Evolutionary conservation across 1,140 invertebrate species (phyloP).

Genomic region (Dinoponera quadriceps): DNA sequence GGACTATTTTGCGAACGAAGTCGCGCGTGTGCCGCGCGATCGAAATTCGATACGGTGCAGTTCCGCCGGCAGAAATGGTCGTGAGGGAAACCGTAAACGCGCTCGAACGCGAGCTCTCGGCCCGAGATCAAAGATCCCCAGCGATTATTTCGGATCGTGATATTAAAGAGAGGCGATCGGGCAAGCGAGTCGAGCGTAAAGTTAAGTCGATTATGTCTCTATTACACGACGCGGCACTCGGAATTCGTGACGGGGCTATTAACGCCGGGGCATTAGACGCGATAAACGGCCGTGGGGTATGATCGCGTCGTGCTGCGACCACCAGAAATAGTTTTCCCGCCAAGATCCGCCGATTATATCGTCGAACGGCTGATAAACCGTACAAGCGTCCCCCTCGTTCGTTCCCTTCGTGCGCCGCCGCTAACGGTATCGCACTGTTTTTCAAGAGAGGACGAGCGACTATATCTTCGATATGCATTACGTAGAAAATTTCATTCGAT

Average conservation of each 20-base stretch:
- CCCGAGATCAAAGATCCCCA: slow-evolving; percentile 51
- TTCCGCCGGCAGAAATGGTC: slow-evolving; percentile 40
- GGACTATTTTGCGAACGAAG: slow-evolving; percentile 22
- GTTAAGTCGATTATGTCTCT: slow-evolving; percentile 59
- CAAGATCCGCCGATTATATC: slow-evolving; percentile 34
- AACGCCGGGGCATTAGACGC: slow-evolving; percentile 49
- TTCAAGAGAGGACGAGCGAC: slow-evolving; percentile 9
- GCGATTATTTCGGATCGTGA: slow-evolving; percentile 49
- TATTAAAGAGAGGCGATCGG: slow-evolving; percentile 39
- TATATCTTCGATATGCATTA: slow-evolving; percentile 3
- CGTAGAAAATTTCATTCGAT: neutral
- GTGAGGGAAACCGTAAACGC: slow-evolving; percentile 53
- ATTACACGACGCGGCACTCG: slow-evolving; percentile 38
- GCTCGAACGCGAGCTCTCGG: neutral
- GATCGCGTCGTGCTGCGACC: slow-evolving; percentile 37
- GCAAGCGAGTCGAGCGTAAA: slow-evolving; percentile 39
- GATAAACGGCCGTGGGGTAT: slow-evolving; percentile 37
- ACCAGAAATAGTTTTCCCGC: slow-evolving; percentile 36
- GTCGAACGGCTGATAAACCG: slow-evolving; percentile 37
- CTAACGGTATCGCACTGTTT: slow-evolving; percentile 27
- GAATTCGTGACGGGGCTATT: slow-evolving; percentile 54
- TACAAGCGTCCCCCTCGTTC: neutral
- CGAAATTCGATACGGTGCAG: slow-evolving; percentile 54
- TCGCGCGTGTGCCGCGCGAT: slow-evolving; percentile 15
- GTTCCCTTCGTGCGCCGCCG: neutral